Evolutionary conservation across 1,140 invertebrate genomes (phyloP).

Genomic region (Aplysia californica): DNA sequence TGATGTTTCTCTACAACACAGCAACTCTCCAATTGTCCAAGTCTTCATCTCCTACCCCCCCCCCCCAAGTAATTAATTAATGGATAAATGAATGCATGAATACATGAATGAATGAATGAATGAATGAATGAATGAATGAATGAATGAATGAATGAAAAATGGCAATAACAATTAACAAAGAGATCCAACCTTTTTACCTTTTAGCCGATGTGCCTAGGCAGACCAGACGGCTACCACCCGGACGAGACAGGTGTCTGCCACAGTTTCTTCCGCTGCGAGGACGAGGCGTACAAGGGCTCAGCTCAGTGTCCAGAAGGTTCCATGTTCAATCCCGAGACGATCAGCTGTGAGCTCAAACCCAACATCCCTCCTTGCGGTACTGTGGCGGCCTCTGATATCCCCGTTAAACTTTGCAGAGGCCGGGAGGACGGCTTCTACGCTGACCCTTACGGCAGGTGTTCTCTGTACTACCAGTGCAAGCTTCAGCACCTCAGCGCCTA

Average conservation of each 20-base stretch:
- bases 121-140: too few species aligned
- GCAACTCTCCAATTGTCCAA: too few species aligned
- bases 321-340: conserved; percentile 20
- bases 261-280: conserved; percentile 27
- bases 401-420: conserved; percentile 14
- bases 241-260: conserved; percentile 33
- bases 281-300: conserved; percentile 8
- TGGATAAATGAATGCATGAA: too few species aligned
- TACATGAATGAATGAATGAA: too few species aligned
- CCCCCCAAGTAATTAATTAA: too few species aligned
- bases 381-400: not conserved
- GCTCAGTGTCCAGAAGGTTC: conserved; percentile 1
- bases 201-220: conserved; percentile 15
- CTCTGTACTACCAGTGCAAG: conserved; percentile 34
- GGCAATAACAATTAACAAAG: too few species aligned
- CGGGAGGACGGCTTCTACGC: conserved; percentile 34
- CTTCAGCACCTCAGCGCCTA: conserved; percentile 8
- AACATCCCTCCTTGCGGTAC: conserved; percentile 28
- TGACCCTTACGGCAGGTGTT: conserved; percentile 33
- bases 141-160: too few species aligned
- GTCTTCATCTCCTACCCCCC: too few species aligned
- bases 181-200: too few species aligned
- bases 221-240: conserved; percentile 28
- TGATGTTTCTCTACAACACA: too few species aligned
- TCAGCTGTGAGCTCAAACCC: not conserved